Evolutionary conservation across 2,888 invertebrate genomes (phyloP).

Genomic region (Plutella xylostella): DNA sequence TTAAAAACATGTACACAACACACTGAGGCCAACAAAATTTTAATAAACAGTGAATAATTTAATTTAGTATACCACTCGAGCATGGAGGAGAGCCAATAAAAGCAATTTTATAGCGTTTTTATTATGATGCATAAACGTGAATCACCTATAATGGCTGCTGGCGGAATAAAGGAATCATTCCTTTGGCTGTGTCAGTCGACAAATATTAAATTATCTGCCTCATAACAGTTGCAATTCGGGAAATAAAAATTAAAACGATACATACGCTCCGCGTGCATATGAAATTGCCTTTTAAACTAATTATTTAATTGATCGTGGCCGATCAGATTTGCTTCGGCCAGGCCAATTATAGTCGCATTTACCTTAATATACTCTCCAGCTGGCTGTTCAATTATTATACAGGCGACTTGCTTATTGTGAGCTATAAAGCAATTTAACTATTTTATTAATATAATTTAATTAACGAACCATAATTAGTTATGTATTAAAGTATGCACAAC

Average conservation of each 20-base stretch:
- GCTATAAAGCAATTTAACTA: no score
- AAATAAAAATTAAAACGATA: background rate
- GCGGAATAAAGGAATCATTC: slow-evolving; percentile 13
- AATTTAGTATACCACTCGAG: slow-evolving; percentile 56
- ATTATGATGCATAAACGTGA: slow-evolving; percentile 66
- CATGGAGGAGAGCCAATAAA: slow-evolving; percentile 64
- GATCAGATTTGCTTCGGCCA: background rate
- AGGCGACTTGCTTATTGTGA: background rate
- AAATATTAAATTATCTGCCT: slow-evolving; percentile 30
- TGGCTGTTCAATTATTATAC: background rate
- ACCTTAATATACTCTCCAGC: background rate
- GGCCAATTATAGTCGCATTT: background rate
- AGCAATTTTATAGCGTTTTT: slow-evolving; percentile 61
- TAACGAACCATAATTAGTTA: no score
- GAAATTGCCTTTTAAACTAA: background rate
- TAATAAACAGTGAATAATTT: slow-evolving; percentile 65
- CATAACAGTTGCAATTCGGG: background rate
- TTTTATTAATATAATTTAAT: no score
- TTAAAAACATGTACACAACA: slow-evolving; percentile 50
- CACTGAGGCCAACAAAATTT: slow-evolving; percentile 53
- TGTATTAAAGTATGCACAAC: no score
- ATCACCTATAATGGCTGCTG: slow-evolving; percentile 31
- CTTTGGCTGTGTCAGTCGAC: slow-evolving; percentile 27
- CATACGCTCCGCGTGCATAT: background rate
- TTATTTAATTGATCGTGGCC: background rate